phyloP scores from a whole-genome alignment of 2,797 vertebrate species.

The Holocentrus rufus region DNA sequence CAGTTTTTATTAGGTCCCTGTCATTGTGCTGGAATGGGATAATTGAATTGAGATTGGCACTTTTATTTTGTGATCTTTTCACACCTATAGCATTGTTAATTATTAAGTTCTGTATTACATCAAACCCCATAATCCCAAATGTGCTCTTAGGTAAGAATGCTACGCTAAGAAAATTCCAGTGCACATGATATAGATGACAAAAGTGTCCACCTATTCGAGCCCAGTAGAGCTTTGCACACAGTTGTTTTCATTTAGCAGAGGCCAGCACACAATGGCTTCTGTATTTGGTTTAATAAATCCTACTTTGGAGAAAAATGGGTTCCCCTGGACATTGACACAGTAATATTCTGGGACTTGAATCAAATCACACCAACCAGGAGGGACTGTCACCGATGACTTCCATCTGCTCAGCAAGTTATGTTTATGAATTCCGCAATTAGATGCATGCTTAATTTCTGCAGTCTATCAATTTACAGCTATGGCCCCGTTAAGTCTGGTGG shows the following conservation, averaged over 20 bases:
- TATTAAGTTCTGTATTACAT: not conserved
- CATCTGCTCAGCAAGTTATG: constrained; percentile 74
- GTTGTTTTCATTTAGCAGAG: constrained; percentile 35
- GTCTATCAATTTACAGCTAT: constrained; percentile 71
- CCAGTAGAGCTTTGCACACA: constrained; percentile 23
- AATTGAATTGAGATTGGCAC: not conserved
- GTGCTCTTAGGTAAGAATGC: not conserved
- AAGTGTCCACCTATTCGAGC: constrained; percentile 39
- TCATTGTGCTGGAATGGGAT: not conserved
- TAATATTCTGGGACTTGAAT: constrained; percentile 56
- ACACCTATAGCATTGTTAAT: not conserved
- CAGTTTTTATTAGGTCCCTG: not conserved
- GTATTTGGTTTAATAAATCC: constrained; percentile 64
- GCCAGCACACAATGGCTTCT: constrained; percentile 60
- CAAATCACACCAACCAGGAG: constrained; percentile 58
- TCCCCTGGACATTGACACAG: constrained; percentile 53
- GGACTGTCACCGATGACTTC: constrained; percentile 56
- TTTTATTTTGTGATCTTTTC: too few species aligned
- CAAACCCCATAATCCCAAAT: not conserved
- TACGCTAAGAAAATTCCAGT: not conserved
- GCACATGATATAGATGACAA: constrained; percentile 45
- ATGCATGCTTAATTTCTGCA: constrained; percentile 73
- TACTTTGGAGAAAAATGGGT: constrained; percentile 47
- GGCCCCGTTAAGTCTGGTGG: constrained; percentile 56
- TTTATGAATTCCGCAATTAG: constrained; percentile 76